Evolutionary conservation across 2,888 invertebrate species (phyloP).

Genomic region (Miltochrista miniata): DNA sequence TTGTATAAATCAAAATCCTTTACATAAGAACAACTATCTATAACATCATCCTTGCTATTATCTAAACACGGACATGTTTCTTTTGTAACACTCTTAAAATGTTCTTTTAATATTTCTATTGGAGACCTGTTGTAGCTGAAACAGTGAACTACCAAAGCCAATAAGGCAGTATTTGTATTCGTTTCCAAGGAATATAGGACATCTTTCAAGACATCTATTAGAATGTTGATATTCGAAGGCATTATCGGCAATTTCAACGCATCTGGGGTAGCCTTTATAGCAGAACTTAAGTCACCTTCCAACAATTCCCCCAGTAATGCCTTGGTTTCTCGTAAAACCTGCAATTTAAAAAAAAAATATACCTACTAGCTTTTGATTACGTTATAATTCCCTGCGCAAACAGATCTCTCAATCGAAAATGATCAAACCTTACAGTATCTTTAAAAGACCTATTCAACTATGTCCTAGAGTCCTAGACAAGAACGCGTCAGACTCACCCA

Average conservation of each 20-base stretch:
- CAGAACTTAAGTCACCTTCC: conserved; percentile 67
- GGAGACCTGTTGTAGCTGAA: conserved; percentile 60
- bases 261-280: conserved; percentile 66
- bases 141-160: conserved; percentile 79
- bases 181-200: conserved; percentile 86
- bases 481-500: too few species aligned
- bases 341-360: conserved; percentile 31
- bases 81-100: conserved; percentile 45
- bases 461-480: too few species aligned
- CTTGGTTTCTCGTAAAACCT: conserved; percentile 82
- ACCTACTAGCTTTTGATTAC: too few species aligned
- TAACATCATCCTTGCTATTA: conserved; percentile 43
- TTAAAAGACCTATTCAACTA: too few species aligned
- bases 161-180: conserved; percentile 85
- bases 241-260: conserved; percentile 67
- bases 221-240: conserved; percentile 78
- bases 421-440: too few species aligned
- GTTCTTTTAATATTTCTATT: conserved; percentile 55
- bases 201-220: conserved; percentile 84
- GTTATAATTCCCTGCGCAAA: too few species aligned
- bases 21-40: conserved; percentile 78
- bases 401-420: too few species aligned
- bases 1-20: conserved; percentile 87
- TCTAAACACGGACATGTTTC: conserved; percentile 49
- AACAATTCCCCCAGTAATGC: conserved; percentile 70